Conservation (phyloP, 1,140 invertebrate species). For the Uloborus diversus region DNA sequence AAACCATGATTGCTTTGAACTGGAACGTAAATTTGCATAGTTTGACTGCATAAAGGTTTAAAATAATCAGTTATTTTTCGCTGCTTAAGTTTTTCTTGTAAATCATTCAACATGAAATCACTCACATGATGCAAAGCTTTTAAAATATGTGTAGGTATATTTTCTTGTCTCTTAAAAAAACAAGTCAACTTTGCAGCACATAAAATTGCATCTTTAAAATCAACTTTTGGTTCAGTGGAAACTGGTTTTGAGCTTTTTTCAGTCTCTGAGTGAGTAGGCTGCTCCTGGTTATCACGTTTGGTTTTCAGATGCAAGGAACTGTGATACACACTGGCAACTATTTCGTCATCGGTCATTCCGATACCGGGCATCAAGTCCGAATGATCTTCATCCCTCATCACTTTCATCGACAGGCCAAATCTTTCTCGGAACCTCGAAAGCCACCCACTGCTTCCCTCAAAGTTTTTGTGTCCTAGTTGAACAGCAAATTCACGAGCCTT, state of each 20-base stretch:
- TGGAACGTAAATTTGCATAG: no score
- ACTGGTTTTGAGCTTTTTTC: neutral
- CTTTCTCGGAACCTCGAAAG: constrained; percentile 59
- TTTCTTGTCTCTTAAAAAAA: neutral
- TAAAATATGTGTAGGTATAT: neutral
- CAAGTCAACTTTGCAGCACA: neutral
- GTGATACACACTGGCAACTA: neutral
- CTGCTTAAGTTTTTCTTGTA: neutral
- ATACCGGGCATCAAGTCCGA: neutral
- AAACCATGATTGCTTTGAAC: no score
- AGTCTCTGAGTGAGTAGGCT: neutral
- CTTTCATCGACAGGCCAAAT: constrained; percentile 26
- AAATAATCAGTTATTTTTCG: constrained; percentile 18
- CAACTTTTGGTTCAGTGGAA: neutral
- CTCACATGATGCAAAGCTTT: neutral
- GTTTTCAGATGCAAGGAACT: neutral
- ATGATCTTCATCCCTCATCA: constrained; percentile 49
- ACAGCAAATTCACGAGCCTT: constrained; percentile 60
- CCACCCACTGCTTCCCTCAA: constrained; percentile 60
- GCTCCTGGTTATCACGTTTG: neutral
- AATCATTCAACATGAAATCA: neutral
- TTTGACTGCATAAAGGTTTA: no score
- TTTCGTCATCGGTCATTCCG: constrained; percentile 10
- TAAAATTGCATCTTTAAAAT: neutral
- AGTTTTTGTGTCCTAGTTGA: constrained; percentile 58